Conservation (phyloP, 2,888 invertebrate genomes). For the Agrenia bidenticulata region DNA sequence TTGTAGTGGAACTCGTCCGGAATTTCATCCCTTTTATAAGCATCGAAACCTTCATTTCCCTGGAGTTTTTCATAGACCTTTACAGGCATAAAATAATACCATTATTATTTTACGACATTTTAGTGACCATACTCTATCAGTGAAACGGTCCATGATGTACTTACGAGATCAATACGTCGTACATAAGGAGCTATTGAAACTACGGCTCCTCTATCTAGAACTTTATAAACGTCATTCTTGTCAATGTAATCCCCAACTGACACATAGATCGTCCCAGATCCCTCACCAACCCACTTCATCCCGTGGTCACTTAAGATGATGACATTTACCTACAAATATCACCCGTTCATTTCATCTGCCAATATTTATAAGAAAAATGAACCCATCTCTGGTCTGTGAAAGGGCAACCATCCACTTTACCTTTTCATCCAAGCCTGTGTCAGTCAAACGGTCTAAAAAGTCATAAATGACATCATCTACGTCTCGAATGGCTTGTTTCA, state of each 20-base stretch:
- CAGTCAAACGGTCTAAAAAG: constrained; percentile 54
- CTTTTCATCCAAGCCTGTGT: constrained; percentile 52
- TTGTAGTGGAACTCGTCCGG: constrained; percentile 58
- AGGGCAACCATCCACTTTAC: constrained; percentile 24
- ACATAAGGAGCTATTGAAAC: constrained; percentile 53
- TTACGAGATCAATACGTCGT: constrained; percentile 1
- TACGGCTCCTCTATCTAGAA: constrained; percentile 53
- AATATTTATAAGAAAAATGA: background rate
- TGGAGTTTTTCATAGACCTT: constrained; percentile 52
- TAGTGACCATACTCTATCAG: too few relatives aligned
- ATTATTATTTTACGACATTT: too few relatives aligned
- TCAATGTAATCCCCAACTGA: constrained; percentile 54
- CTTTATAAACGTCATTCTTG: constrained; percentile 49
- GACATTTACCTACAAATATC: constrained; percentile 54
- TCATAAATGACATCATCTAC: constrained; percentile 54
- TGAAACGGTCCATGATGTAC: background rate
- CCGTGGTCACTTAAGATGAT: constrained; percentile 57
- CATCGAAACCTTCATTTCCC: constrained; percentile 52
- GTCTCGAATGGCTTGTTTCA: constrained; percentile 54
- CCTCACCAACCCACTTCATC: constrained; percentile 55
- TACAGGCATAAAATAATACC: too few relatives aligned
- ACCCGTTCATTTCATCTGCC: background rate
- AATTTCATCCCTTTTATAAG: constrained; percentile 57
- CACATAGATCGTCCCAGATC: constrained; percentile 50
- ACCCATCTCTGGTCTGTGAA: background rate